Evolutionary conservation across 1,140 invertebrate species (phyloP), one percentile per base, ranked within the genome.

Genomic region (Zaprionus lachaisei): DNA sequence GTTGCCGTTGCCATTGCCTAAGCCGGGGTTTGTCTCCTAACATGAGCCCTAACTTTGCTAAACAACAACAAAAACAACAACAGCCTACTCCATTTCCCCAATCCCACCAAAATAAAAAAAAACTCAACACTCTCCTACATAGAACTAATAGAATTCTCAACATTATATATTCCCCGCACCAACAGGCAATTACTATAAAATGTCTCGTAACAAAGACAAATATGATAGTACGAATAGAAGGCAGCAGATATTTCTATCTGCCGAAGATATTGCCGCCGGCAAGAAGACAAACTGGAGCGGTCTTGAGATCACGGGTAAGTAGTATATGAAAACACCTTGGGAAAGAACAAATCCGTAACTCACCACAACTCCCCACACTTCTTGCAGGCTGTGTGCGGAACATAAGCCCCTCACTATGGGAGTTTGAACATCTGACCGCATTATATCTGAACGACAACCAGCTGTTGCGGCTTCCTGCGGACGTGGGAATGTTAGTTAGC

Each of bases 381-480:
- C 94, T 94, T 95, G 94, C 95, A 98, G 98, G 98, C 93, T 97
- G 96, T 94, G 97, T 99, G 85, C 95, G 97, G 82, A 98, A 98
- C 92, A 94, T 99, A 72, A 98, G 97, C 94, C 96, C 97, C 44
- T 95, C 96, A 82, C 94, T 99, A 82, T 99, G 98, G 96, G 95
- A 97, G 92, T 95, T 99, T 92, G 95, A 96, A 67, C 97, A 99
- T 94, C 94, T 99, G 80, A 99, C 98, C 56, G 96, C 96, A 79
- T 94, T 99, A 81, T 99, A 98, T 94, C 94, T 99, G 83, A 99
- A 99, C 93, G 97, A 99, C 94, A 99, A 99, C 94, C 96, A 95
- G 91, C 94, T 99, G 79, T 95, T 96, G 81, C 95, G 97, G 84
- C 94, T 99, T 92, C 98, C 98, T 55, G 93, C 96, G 37, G 98